phyloP scores from a whole-genome alignment of 2,888 invertebrate genomes.

The Anoplius nigerrimus region DNA sequence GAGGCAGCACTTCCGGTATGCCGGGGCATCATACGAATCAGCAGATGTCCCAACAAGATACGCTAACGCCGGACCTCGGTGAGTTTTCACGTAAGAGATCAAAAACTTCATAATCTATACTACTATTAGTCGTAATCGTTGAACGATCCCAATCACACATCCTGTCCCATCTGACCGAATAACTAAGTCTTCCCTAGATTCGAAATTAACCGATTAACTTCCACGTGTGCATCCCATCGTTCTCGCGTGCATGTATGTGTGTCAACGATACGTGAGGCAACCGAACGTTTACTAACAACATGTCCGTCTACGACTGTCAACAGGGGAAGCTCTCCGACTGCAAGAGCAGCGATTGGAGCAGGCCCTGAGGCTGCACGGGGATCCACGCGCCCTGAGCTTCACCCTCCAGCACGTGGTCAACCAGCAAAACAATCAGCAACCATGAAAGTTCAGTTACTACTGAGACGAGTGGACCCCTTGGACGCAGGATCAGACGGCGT shows the following conservation, averaged over 20 bases:
- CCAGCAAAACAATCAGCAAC: conserved; percentile 77
- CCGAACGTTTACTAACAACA: neutral
- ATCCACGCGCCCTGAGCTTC: conserved; percentile 87
- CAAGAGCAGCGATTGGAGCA: conserved; percentile 90
- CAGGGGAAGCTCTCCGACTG: conserved; percentile 76
- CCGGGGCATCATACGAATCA: conserved; percentile 73
- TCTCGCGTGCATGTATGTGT: neutral
- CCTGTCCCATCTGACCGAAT: too few species aligned
- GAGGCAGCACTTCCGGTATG: conserved; percentile 69
- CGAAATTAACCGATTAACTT: neutral
- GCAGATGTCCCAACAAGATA: conserved; percentile 71
- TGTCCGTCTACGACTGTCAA: conserved; percentile 6
- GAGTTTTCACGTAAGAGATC: conserved; percentile 30
- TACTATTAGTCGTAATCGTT: too few species aligned
- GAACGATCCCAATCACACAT: neutral
- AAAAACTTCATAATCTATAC: too few species aligned
- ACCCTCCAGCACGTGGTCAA: conserved; percentile 78
- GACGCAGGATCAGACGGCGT: conserved; percentile 66
- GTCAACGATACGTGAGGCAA: neutral
- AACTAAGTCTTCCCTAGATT: neutral
- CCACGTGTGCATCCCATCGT: neutral
- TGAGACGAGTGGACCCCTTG: conserved; percentile 78
- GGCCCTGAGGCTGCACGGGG: conserved; percentile 87
- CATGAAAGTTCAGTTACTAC: conserved; percentile 90
- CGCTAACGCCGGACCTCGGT: conserved; percentile 72